Evolutionary conservation across 2,888 invertebrate genomes (phyloP).

Genomic region (Athripsodes cinereus): DNA sequence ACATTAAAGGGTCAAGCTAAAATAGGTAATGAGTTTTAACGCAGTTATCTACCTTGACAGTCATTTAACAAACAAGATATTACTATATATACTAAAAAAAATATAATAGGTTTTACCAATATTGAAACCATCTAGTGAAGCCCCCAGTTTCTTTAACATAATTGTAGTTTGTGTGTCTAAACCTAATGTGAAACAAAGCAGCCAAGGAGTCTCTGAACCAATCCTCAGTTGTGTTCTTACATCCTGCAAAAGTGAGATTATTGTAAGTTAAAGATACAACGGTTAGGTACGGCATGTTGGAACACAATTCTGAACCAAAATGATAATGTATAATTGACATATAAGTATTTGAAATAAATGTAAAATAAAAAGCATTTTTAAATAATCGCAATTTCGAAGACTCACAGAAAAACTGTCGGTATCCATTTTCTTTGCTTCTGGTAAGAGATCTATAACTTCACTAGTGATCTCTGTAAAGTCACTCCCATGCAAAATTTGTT

Average conservation of each 20-base stretch:
- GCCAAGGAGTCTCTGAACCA: slow-evolving; percentile 42
- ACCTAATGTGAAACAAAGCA: slow-evolving; percentile 51
- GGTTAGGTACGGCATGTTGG: too few species aligned
- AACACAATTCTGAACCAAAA: too few species aligned
- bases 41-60: too few species aligned
- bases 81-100: background rate
- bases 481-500: slow-evolving; percentile 33
- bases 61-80: too few species aligned
- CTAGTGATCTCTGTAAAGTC: slow-evolving; percentile 52
- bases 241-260: slow-evolving; percentile 5
- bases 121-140: slow-evolving; percentile 48
- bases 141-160: slow-evolving; percentile 57
- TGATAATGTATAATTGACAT: too few species aligned
- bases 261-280: background rate
- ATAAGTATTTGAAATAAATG: too few species aligned
- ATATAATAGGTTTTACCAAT: slow-evolving; percentile 35
- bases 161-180: slow-evolving; percentile 46
- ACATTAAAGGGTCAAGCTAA: too few species aligned
- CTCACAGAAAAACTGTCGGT: slow-evolving; percentile 54
- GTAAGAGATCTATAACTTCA: slow-evolving; percentile 53
- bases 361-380: too few species aligned
- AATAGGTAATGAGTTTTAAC: too few species aligned
- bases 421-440: slow-evolving; percentile 54
- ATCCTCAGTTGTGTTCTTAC: slow-evolving; percentile 31
- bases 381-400: background rate